Conservation (phyloP, 1,140 invertebrate genomes). For the Pemphigus obesinymphae region DNA sequence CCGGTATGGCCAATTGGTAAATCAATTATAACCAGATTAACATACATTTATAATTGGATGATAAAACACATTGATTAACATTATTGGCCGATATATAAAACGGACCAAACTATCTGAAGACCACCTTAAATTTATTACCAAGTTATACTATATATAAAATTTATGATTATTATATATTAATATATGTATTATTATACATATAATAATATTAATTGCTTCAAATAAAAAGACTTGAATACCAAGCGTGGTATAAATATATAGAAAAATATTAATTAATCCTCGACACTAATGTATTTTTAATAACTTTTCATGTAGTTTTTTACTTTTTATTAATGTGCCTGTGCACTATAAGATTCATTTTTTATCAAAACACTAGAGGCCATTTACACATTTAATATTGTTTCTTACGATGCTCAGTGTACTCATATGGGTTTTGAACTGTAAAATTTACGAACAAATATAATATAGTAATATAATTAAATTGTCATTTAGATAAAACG, state of each 20-base stretch:
- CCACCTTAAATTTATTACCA: slow-evolving; percentile 17
- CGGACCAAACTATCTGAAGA: slow-evolving; percentile 13
- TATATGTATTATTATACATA: neutral
- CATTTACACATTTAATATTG: slow-evolving; percentile 33
- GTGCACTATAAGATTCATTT: slow-evolving; percentile 7
- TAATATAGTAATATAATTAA: neutral
- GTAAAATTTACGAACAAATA: slow-evolving; percentile 22
- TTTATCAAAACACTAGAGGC: slow-evolving; percentile 39
- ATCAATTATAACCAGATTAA: slow-evolving; percentile 13
- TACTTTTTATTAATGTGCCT: slow-evolving; percentile 24
- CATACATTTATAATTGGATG: neutral
- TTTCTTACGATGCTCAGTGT: neutral
- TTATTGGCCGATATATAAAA: neutral
- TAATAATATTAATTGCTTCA: slow-evolving; percentile 34
- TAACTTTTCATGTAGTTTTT: slow-evolving; percentile 28
- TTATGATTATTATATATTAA: neutral
- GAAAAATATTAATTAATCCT: slow-evolving; percentile 28
- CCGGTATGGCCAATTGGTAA: slow-evolving; percentile 98
- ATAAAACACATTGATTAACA: slow-evolving; percentile 8
- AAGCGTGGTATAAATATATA: slow-evolving; percentile 30
- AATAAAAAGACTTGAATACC: slow-evolving; percentile 40
- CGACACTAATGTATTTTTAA: slow-evolving; percentile 37
- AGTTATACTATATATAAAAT: slow-evolving; percentile 11
- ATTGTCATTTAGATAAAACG: slow-evolving; percentile 15
- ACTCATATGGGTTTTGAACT: neutral